These are phyloP conservation scores for Caenorhabditis sulstoni DNA, from an alignment of 2,888 invertebrate genomes.

Conservation along the genomic window DNA sequence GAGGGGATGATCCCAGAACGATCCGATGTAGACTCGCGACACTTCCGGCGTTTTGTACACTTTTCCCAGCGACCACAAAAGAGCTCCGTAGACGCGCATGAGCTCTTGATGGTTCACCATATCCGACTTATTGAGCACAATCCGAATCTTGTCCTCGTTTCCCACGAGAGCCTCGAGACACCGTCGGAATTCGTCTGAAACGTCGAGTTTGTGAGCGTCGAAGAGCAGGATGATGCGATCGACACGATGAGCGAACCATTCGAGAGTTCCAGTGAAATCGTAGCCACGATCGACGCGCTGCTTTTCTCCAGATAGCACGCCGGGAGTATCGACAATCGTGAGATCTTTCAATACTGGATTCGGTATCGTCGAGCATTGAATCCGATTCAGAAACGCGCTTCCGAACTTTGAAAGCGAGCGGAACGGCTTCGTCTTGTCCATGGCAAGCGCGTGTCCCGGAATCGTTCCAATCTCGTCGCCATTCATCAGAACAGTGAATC, in stretches of 20 bases:
- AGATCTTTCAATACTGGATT: conserved; percentile 95
- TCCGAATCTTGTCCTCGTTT: conserved; percentile 97
- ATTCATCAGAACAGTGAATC: conserved; percentile 97
- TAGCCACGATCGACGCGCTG: conserved; percentile 87
- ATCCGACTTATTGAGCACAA: conserved; percentile 97
- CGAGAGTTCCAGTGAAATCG: conserved; percentile 96
- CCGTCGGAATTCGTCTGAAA: conserved; percentile 96
- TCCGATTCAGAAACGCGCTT: conserved; percentile 96
- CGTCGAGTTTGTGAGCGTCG: conserved; percentile 98
- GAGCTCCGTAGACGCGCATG: conserved; percentile 94
- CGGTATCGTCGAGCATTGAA: conserved; percentile 93
- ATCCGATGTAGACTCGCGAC: conserved; percentile 98
- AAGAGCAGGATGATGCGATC: conserved; percentile 96
- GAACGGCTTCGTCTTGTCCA: conserved; percentile 97
- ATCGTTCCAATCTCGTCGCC: conserved; percentile 90
- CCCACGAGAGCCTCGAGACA: conserved; percentile 91
- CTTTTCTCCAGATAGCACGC: conserved; percentile 81
- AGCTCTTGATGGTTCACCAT: conserved; percentile 99
- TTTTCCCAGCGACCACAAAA: conserved; percentile 99
- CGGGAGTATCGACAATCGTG: conserved; percentile 97
- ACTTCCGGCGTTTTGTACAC: conserved; percentile 98
- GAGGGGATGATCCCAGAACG: conserved; percentile 98
- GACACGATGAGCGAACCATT: conserved; percentile 99
- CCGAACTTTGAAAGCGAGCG: conserved; percentile 88
- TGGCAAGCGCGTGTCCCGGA: conserved; percentile 95